Conservation (phyloP, 2,888 invertebrate species). For the Drosophila demipolita region DNA sequence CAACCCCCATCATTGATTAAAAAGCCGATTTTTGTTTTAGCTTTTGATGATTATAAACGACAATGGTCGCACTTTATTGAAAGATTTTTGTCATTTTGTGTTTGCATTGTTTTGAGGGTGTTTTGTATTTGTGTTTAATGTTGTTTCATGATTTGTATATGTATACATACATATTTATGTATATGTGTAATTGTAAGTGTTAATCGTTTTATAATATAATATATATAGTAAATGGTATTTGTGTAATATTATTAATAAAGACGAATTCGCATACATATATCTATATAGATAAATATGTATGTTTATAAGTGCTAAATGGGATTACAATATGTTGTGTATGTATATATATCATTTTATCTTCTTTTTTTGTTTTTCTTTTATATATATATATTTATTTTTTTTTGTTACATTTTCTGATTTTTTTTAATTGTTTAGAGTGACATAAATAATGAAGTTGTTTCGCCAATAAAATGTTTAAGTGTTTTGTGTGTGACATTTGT, state of each 20-base stretch:
- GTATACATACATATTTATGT: constrained; percentile 39
- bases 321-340: constrained; percentile 58
- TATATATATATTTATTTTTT: constrained; percentile 23
- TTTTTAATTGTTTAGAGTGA: constrained; percentile 42
- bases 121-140: constrained; percentile 59
- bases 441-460: constrained; percentile 60
- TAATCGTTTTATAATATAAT: constrained; percentile 64
- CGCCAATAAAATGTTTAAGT: constrained; percentile 75
- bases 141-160: constrained; percentile 45
- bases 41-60: constrained; percentile 82
- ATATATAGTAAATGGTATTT: constrained; percentile 74
- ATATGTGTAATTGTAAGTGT: constrained; percentile 62
- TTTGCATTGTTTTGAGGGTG: constrained; percentile 41
- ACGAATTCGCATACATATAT: constrained; percentile 69
- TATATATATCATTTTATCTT: constrained; percentile 48
- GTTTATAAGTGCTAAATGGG: constrained; percentile 69
- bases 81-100: constrained; percentile 61
- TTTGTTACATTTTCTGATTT: constrained; percentile 38
- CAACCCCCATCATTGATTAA: constrained; percentile 1
- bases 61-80: constrained; percentile 83
- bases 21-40: constrained; percentile 36
- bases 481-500: constrained; percentile 53
- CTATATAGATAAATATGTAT: constrained; percentile 43
- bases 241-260: constrained; percentile 75
- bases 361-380: constrained; percentile 29